Evolutionary conservation across 2,888 invertebrate genomes (phyloP).

Genomic region (Diogma glabrata): DNA sequence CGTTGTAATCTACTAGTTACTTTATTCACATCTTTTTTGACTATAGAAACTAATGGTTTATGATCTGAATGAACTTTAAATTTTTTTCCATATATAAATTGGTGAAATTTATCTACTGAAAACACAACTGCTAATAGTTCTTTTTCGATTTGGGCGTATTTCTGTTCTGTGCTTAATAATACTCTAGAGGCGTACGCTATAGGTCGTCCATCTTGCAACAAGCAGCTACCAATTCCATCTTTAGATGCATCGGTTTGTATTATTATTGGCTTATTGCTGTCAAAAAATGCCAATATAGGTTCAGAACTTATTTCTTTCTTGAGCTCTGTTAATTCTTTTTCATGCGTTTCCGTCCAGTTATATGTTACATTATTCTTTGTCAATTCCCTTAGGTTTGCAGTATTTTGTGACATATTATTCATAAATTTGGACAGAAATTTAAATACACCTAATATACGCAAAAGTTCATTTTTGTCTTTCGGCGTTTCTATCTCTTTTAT

Average conservation of each 20-base stretch:
- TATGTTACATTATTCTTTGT: background rate
- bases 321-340: background rate
- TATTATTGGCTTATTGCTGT: background rate
- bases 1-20: slow-evolving; percentile 16
- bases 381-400: background rate
- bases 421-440: background rate
- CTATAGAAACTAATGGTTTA: slow-evolving; percentile 18
- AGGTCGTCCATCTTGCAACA: background rate
- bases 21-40: slow-evolving; percentile 17
- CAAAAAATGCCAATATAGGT: background rate
- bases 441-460: background rate
- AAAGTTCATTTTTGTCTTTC: background rate
- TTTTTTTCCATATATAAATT: slow-evolving; percentile 17
- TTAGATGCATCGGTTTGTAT: background rate
- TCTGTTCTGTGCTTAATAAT: slow-evolving; percentile 20
- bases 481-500: background rate
- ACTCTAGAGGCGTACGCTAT: slow-evolving; percentile 21
- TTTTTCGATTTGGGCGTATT: slow-evolving; percentile 17
- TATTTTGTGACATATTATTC: background rate
- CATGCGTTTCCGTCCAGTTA: background rate
- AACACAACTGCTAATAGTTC: slow-evolving; percentile 14
- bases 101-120: slow-evolving; percentile 11
- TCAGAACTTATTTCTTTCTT: background rate
- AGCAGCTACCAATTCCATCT: background rate
- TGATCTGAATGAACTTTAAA: slow-evolving; percentile 20